A percentile compares a stretch with the other conserved stretches of the same genome.
Conservation (phyloP, 2,113 vertebrate genomes). For the Oriolus oriolus region DNA sequence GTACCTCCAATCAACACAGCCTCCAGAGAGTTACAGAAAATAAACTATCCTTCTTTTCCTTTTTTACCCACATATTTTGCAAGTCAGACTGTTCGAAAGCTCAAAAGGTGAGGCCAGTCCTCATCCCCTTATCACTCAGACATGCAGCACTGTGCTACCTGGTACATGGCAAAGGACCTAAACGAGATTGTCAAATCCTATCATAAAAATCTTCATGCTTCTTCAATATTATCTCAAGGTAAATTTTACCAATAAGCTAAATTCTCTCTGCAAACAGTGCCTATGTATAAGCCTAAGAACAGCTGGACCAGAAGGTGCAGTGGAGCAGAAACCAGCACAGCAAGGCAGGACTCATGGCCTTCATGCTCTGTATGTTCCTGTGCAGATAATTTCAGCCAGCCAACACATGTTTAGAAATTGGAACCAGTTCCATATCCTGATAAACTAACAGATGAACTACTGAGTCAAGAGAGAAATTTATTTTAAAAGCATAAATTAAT, state of each 20-base stretch:
- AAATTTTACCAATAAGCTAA: neutral
- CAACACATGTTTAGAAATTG: neutral
- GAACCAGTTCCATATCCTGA: neutral
- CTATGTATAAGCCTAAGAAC: neutral
- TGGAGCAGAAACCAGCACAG: neutral
- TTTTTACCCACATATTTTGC: neutral
- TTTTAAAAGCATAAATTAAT: neutral
- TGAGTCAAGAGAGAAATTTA: neutral
- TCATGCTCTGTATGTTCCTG: neutral
- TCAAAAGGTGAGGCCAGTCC: neutral
- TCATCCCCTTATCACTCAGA: neutral
- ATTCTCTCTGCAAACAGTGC: neutral
- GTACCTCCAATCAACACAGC: neutral
- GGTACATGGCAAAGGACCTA: neutral
- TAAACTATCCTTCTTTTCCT: neutral
- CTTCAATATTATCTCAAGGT: neutral
- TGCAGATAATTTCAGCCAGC: neutral
- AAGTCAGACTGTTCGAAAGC: neutral
- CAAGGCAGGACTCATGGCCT: neutral
- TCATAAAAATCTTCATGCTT: neutral
- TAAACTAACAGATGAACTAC: neutral
- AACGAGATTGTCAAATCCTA: neutral
- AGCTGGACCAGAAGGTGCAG: neutral
- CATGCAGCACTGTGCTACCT: neutral
- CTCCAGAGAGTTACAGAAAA: neutral